Conservation (phyloP, 2,113 vertebrate genomes). For the Ciconia stormi region DNA sequence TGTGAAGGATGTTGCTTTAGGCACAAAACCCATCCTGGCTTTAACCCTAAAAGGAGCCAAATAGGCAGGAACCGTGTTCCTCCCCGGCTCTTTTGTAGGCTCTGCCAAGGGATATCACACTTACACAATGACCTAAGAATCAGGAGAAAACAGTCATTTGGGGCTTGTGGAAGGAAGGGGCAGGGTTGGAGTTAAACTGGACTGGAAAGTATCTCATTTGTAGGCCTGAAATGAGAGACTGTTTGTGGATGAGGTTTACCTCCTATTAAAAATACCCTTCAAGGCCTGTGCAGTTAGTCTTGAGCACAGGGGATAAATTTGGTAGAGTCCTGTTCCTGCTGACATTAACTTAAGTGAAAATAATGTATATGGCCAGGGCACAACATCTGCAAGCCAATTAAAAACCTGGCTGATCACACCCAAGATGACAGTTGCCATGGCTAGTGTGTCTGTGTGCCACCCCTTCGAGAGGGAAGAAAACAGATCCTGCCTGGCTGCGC, state of each 20-base stretch:
- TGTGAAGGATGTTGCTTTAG: conserved; percentile 67
- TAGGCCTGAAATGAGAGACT: conserved; percentile 57
- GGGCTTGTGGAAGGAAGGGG: conserved; percentile 68
- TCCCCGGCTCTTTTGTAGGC: conserved; percentile 19
- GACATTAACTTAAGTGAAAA: conserved; percentile 49
- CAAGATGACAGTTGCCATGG: conserved; percentile 31
- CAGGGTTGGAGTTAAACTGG: conserved; percentile 45
- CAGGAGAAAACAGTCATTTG: conserved; percentile 66
- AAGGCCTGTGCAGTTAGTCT: conserved; percentile 15
- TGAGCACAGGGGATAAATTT: conserved; percentile 43
- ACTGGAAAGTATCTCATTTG: conserved; percentile 61
- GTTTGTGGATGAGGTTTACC: conserved; percentile 58
- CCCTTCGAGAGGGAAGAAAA: neutral
- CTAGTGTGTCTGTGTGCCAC: neutral
- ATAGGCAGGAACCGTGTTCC: neutral
- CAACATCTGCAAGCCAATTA: conserved; percentile 56
- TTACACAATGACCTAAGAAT: conserved; percentile 60
- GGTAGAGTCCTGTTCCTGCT: conserved; percentile 9
- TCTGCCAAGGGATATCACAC: conserved; percentile 55
- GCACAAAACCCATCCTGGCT: conserved; percentile 48
- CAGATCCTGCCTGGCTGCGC: neutral
- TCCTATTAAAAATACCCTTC: conserved; percentile 61
- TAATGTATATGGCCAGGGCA: neutral
- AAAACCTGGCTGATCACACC: conserved; percentile 39
- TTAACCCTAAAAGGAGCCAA: conserved; percentile 61